Percentiles rank a stretch among this genome's conserved stretches.
Conservation (phyloP, 2,888 invertebrate species). For the Andrena hattorfiana region DNA sequence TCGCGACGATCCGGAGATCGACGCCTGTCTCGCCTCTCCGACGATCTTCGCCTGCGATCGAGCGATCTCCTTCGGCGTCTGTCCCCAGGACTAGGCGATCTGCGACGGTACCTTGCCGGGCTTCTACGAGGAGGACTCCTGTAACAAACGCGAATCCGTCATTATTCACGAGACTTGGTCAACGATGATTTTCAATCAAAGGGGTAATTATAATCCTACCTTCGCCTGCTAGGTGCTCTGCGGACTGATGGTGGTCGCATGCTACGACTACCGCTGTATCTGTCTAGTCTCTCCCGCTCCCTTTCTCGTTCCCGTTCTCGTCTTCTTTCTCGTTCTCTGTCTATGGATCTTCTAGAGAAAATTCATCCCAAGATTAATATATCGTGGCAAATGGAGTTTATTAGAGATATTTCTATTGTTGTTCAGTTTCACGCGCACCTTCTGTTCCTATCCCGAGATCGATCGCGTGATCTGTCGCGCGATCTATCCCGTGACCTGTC, state of each 20-base stretch:
- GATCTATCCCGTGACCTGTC: constrained; percentile 85
- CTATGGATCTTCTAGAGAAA: constrained; percentile 78
- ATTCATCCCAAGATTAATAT: constrained; percentile 14
- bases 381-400: constrained; percentile 19
- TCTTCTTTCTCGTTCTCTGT: constrained; percentile 81
- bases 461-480: constrained; percentile 83
- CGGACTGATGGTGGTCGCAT: constrained; percentile 84
- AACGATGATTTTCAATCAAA: not conserved
- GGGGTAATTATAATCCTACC: constrained; percentile 69
- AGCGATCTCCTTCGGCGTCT: constrained; percentile 80
- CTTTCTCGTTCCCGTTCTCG: constrained; percentile 84
- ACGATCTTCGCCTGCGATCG: constrained; percentile 82
- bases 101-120: constrained; percentile 81
- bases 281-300: constrained; percentile 79
- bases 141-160: constrained; percentile 25
- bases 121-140: constrained; percentile 82
- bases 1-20: constrained; percentile 80
- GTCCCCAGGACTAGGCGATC: constrained; percentile 82
- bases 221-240: constrained; percentile 82
- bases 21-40: constrained; percentile 81
- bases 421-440: constrained; percentile 70
- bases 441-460: constrained; percentile 84
- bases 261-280: constrained; percentile 81
- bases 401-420: not conserved
- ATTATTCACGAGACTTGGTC: not conserved